Evolutionary conservation across 1,140 invertebrate genomes (phyloP).

Genomic region (Lepidotrigona ventralis): DNA sequence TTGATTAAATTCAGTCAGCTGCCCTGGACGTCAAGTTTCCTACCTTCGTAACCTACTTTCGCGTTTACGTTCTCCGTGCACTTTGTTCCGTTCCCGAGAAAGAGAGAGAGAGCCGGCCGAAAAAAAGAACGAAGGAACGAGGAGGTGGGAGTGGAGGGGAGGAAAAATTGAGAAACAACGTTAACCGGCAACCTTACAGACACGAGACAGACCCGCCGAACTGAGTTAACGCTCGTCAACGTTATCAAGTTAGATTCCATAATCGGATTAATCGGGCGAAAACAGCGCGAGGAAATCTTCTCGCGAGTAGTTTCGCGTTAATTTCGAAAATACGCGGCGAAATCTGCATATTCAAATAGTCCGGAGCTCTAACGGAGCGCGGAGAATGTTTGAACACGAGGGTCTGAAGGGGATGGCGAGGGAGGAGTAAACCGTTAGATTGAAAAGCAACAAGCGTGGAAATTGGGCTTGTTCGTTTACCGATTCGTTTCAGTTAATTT

Average conservation of each 20-base stretch:
- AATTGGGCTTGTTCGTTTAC: neutral
- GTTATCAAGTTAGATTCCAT: neutral
- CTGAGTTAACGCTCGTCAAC: neutral
- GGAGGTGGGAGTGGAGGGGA: no score
- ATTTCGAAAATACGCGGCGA: neutral
- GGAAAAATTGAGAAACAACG: neutral
- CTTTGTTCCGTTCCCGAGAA: neutral
- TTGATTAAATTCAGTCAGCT: constrained; percentile 3
- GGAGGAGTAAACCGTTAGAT: neutral
- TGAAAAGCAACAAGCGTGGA: neutral
- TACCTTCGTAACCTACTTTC: neutral
- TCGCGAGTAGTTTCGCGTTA: neutral
- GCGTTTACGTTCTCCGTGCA: no score
- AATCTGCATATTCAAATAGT: constrained; percentile 1
- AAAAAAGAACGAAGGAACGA: neutral
- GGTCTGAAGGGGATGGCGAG: no score
- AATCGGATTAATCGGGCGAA: neutral
- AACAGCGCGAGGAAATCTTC: neutral
- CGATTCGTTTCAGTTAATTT: constrained; percentile 32
- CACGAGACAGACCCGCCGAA: neutral
- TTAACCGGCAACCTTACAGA: neutral
- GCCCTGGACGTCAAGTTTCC: neutral
- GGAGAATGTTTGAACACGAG: neutral
- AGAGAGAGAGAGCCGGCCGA: no score
- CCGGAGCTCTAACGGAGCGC: neutral